Evolutionary conservation across 2,113 vertebrate genomes (phyloP), one percentile per base, ranked within the genome.

Genomic region (Talpa occidentalis): DNA sequence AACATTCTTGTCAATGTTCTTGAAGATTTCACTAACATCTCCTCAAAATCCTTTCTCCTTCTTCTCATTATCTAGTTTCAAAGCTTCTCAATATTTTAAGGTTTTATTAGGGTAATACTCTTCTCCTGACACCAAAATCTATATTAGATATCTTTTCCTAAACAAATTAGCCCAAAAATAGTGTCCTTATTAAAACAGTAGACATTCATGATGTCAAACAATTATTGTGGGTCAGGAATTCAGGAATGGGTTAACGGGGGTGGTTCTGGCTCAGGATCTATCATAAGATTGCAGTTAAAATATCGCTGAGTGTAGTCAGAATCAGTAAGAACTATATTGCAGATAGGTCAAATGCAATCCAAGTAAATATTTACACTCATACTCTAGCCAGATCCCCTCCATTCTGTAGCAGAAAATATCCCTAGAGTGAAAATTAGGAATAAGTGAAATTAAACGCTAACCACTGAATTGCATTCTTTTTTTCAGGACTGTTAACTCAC

Each of bases 61-160:
- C 59, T 94, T 4, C 60, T 94, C 54, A 78, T n/a, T 87, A 78
- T 2, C 37, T 81, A 37, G 17, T 70, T 76, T 44, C 93, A 91
- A 90, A 74, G 2, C 9, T 35, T 69, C 40, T 77, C 30, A 59
- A 30, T 81, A 67, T n/a, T 44, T 93, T 77, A 70, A 16, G 19
- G 24, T 91, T 94, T 76, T 70, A 40, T 66, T 37, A 88, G 47
- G 42, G 10, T 83, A 35, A 5, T 6, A 56, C 67, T 93, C 62
- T 21, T 70, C 64, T 79, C 59, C 24, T 70, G 37, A 10, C 15
- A 72, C 28, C 35, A 77, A 95, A 91, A 81, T 84, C 17, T 44
- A 52, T 44, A 76, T 28, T 93, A 69, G 5, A 47, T 77, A 67
- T 88, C 2, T 74, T 80, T 79, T 84, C 44, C n/a, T 60, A 72